These are phyloP conservation scores for Acheta domesticus DNA, from an alignment of 2,888 invertebrate genomes.

Conservation along the genomic window DNA sequence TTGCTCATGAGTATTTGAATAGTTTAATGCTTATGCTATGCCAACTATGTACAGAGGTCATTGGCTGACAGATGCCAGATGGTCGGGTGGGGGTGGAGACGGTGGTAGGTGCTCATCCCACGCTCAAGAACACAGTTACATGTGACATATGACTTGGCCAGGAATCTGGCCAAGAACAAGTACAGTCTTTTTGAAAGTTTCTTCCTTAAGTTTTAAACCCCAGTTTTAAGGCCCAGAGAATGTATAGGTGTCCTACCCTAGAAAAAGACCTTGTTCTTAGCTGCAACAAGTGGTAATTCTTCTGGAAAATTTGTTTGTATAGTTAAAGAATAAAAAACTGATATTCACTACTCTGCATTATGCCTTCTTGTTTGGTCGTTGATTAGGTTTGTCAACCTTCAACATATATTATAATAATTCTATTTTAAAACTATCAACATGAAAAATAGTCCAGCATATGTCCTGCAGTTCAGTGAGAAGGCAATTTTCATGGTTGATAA, in stretches of 20 bases:
- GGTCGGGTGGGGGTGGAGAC: conserved; percentile 29
- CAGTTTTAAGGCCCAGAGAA: conserved; percentile 35
- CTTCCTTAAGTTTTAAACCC: conserved; percentile 27
- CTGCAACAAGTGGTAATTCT: neutral
- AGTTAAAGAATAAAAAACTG: neutral
- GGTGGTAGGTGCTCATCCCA: conserved; percentile 36
- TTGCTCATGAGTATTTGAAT: conserved; percentile 32
- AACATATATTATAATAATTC: conserved; percentile 3
- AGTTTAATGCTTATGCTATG: conserved; percentile 32
- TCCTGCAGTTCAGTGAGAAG: conserved; percentile 20
- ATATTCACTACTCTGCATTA: conserved; percentile 18
- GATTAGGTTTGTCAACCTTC: conserved; percentile 8
- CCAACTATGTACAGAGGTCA: conserved; percentile 35
- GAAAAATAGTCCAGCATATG: conserved; percentile 24
- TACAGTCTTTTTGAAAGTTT: conserved; percentile 34
- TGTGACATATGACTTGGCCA: conserved; percentile 32
- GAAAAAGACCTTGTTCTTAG: conserved; percentile 23
- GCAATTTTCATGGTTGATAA: conserved; percentile 26
- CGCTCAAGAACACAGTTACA: conserved; percentile 34
- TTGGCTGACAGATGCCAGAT: conserved; percentile 24
- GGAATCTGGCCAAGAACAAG: conserved; percentile 34
- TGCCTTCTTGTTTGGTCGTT: conserved; percentile 18
- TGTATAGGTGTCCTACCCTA: conserved; percentile 29
- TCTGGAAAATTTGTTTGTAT: neutral
- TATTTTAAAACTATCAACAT: conserved; percentile 18